Conservation (phyloP, 2,797 vertebrate genomes). For the Echeneis naucrates region DNA sequence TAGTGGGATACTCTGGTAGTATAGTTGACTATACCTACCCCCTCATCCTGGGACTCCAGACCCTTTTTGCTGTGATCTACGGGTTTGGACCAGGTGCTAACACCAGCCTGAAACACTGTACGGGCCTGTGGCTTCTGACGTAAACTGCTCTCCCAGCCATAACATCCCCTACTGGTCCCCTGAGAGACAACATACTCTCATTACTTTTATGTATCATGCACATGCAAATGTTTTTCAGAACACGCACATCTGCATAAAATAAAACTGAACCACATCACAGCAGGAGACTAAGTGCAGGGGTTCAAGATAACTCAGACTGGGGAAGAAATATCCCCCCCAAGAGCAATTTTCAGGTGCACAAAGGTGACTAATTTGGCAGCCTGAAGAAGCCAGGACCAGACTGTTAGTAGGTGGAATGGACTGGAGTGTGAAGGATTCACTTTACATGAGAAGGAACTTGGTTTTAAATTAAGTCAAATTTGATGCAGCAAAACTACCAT, state of each 20-base stretch:
- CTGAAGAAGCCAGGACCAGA: not conserved
- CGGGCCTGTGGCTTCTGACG: conserved; percentile 83
- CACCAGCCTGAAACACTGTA: conserved; percentile 84
- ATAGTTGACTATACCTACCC: conserved; percentile 77
- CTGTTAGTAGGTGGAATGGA: conserved; percentile 28
- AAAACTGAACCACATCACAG: not conserved
- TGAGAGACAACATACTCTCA: conserved; percentile 74
- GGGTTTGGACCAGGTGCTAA: conserved; percentile 70
- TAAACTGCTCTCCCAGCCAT: conserved; percentile 82
- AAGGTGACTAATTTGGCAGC: no score
- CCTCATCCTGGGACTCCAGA: conserved; percentile 66
- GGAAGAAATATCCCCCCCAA: no score
- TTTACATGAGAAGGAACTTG: not conserved
- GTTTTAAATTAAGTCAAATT: conserved; percentile 4
- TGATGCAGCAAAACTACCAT: not conserved
- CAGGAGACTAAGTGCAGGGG: no score
- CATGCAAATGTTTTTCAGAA: conserved; percentile 32
- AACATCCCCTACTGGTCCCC: conserved; percentile 78
- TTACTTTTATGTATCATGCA: conserved; percentile 59
- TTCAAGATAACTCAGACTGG: no score
- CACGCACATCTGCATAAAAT: not conserved
- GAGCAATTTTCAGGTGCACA: no score
- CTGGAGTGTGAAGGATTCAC: not conserved
- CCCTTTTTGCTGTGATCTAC: conserved; percentile 51
- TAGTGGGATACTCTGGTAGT: conserved; percentile 50